Conservation (phyloP, 2,888 invertebrate species). For the Ypsolopha scabrella region DNA sequence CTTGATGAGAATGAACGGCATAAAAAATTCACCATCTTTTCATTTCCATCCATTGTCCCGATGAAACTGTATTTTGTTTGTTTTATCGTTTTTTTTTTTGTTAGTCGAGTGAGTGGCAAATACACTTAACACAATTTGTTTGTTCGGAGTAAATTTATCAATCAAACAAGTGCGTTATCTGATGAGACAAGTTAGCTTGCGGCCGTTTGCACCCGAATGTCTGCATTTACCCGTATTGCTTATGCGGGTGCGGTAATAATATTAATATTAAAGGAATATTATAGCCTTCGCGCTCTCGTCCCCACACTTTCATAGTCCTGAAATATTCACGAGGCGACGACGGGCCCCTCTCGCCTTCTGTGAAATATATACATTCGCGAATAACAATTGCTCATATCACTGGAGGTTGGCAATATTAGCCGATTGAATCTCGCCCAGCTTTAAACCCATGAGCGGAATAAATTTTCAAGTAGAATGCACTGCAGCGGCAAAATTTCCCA, state of each 20-base stretch:
- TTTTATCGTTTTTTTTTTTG: too few relatives aligned
- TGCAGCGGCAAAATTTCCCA: too few relatives aligned
- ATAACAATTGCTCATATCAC: conserved; percentile 31
- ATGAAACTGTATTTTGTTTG: too few relatives aligned
- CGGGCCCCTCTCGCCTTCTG: conserved; percentile 9
- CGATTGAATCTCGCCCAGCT: not conserved
- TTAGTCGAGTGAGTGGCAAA: too few relatives aligned
- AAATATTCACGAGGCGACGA: conserved; percentile 45
- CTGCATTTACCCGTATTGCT: conserved; percentile 33
- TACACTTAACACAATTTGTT: conserved; percentile 13
- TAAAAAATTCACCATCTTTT: too few relatives aligned
- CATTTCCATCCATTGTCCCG: too few relatives aligned
- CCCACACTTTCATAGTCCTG: conserved; percentile 45
- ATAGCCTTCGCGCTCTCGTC: conserved; percentile 47
- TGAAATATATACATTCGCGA: conserved; percentile 2
- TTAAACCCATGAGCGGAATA: not conserved
- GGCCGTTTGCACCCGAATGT: conserved; percentile 29
- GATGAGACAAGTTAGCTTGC: conserved; percentile 27
- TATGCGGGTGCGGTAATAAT: conserved; percentile 37
- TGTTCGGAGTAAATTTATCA: conserved; percentile 6
- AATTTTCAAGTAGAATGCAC: not conserved
- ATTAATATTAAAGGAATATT: conserved; percentile 59
- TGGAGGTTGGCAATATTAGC: conserved; percentile 13
- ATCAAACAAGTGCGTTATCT: conserved; percentile 28
- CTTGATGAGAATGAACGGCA: too few relatives aligned